phyloP scores from a whole-genome alignment of 2,113 vertebrate genomes.

The Ictalurus punctatus region DNA sequence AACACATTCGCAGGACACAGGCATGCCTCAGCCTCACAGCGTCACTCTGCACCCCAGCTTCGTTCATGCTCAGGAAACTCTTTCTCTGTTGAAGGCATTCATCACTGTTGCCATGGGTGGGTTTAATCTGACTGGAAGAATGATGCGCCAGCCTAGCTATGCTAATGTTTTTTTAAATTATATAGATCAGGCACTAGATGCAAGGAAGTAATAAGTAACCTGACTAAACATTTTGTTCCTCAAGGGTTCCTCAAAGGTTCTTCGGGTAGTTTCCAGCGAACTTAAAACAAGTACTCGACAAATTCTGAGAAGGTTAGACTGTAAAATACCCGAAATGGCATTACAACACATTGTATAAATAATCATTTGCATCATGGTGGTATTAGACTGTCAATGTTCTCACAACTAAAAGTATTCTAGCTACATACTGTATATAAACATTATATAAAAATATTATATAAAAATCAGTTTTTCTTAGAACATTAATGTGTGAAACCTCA shows the following conservation, averaged over 20 bases:
- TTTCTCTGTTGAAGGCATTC: slow-evolving; percentile 22
- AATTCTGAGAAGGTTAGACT: neutral
- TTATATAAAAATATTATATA: neutral
- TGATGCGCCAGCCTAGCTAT: neutral
- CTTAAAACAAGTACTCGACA: neutral
- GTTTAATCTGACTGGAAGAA: neutral
- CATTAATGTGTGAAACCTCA: neutral
- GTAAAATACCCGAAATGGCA: neutral
- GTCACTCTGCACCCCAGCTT: slow-evolving; percentile 43
- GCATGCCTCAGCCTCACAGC: slow-evolving; percentile 25
- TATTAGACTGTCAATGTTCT: neutral
- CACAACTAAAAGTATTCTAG: neutral
- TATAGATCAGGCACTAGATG: neutral
- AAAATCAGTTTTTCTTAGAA: neutral
- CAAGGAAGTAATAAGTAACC: neutral
- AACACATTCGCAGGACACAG: slow-evolving; percentile 41
- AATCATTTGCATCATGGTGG: too few species aligned
- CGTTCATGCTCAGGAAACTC: slow-evolving; percentile 17
- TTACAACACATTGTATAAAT: neutral
- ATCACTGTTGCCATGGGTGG: neutral
- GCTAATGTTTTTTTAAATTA: neutral
- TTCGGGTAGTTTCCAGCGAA: neutral
- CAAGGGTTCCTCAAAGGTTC: neutral
- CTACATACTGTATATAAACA: neutral
- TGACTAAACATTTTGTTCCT: neutral